Base-by-base conservation (phyloP, 1,140 invertebrate genomes). In the Drosophila equinoxialis region DNA sequence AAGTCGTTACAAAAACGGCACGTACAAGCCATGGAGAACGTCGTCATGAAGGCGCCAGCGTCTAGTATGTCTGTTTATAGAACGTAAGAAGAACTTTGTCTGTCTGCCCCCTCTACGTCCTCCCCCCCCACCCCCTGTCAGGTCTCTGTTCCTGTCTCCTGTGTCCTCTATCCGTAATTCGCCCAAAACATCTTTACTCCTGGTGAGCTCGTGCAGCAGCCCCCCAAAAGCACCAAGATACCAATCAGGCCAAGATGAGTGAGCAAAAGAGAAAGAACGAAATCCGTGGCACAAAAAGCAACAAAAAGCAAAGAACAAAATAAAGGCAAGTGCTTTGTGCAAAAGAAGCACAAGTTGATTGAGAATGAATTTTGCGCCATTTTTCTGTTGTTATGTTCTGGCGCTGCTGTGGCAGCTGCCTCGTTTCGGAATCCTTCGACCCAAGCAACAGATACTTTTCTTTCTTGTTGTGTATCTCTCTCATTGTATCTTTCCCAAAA, bases 1-100 rank as follows among this genome's bases (percentile, higher is more conserved):
- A 84, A 84, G 81, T 84, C 81, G 81, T 84, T 85, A 74, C 81
- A 63, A 86, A 86, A 81, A 82, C 72, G 81, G 81, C 81, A 84
- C 81, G 81, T 84, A 85, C 71, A 66, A 63, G 45, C 45, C 73
- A 70, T 76, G 66, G 62, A 77, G 81, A 81, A 84, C 81, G 81
- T 84, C 81, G 73, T 77, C 67, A 65, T 67, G 62, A 71, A 81
- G 81, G 81, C 81, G 81, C 81, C 81, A 84, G 67, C 57, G 71
- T 81, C 79, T 84, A 73, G 74, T 81, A 80, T 77, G 45, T 73
- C 81, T 81, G 81, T 81, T 84, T 85, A 85, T 84, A 85, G 81
- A 84, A 66, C 81, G 81, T 23, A 51, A 23, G 17, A 39, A 39
- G 37, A 39, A 39, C 62, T 59, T 71, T 68, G 65, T 14, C 17